Conservation (phyloP, 2,888 invertebrate species). For the Aspidiotus rigidus region DNA sequence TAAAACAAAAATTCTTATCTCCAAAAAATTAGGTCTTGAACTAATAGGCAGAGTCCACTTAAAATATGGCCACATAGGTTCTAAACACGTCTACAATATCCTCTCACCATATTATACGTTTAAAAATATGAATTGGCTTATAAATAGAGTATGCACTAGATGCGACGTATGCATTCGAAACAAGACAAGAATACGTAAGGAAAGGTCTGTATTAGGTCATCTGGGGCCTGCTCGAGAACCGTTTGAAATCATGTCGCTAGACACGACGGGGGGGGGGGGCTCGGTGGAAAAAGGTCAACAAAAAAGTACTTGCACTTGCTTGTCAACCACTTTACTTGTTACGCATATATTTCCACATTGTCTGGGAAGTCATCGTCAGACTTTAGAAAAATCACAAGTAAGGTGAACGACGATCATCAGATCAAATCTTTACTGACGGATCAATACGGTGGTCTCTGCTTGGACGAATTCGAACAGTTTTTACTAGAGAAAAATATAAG, state of each 20-base stretch:
- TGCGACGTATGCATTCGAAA: conserved; percentile 40
- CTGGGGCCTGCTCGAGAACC: conserved; percentile 39
- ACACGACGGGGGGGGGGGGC: conserved; percentile 35
- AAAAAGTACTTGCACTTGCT: conserved; percentile 39
- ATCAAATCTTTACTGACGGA: conserved; percentile 37
- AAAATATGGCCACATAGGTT: conserved; percentile 8
- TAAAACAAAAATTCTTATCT: conserved; percentile 10
- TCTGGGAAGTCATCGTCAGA: not conserved
- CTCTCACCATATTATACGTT: conserved; percentile 31
- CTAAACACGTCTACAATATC: not conserved
- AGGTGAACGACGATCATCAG: not conserved
- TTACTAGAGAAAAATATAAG: conserved; percentile 36
- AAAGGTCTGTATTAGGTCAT: conserved; percentile 38
- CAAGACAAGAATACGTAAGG: conserved; percentile 39
- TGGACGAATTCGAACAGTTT: conserved; percentile 38
- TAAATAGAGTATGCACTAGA: conserved; percentile 33
- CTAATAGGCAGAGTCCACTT: conserved; percentile 3
- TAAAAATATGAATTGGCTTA: conserved; percentile 37
- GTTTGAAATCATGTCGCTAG: conserved; percentile 38
- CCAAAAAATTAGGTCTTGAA: not conserved
- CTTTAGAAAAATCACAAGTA: not conserved
- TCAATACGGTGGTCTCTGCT: conserved; percentile 40
- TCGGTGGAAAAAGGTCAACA: conserved; percentile 38
- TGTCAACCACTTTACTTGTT: not conserved
- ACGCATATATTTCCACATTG: not conserved